Conservation (phyloP, 2,797 vertebrate species). For the Hippocampus kuda region DNA sequence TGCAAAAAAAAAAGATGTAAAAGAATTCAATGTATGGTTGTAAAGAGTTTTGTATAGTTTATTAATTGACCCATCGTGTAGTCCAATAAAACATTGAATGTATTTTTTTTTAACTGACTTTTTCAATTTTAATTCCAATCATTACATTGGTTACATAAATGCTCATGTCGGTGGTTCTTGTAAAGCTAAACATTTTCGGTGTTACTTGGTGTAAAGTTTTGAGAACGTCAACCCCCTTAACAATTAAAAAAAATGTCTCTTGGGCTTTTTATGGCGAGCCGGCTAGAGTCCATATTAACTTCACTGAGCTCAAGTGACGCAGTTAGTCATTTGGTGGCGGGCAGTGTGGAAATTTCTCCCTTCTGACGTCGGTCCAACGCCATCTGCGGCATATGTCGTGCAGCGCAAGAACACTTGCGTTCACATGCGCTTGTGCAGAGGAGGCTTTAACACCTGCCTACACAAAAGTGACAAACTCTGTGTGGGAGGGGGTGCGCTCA, state of each 20-base stretch:
- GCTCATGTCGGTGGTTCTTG: no score
- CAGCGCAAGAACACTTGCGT: slow-evolving; percentile 18
- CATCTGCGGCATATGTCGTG: slow-evolving; percentile 32
- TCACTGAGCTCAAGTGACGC: background rate
- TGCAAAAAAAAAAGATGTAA: no score
- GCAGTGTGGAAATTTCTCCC: background rate
- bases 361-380: slow-evolving; percentile 10
- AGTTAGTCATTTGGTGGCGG: background rate
- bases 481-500: slow-evolving; percentile 37
- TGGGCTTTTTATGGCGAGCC: background rate
- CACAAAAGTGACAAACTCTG: slow-evolving; percentile 25
- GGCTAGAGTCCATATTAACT: background rate
- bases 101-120: no score
- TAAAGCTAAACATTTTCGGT: background rate
- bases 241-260: background rate
- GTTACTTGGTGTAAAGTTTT: background rate
- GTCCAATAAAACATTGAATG: no score
- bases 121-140: no score
- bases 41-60: no score
- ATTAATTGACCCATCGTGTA: no score
- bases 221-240: background rate
- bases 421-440: slow-evolving; percentile 8
- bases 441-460: slow-evolving; percentile 28
- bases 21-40: no score
- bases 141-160: no score